Evolutionary conservation across 92 coral and sea anemone species (phyloP).

Genomic region (Virgularia gustaviana): DNA sequence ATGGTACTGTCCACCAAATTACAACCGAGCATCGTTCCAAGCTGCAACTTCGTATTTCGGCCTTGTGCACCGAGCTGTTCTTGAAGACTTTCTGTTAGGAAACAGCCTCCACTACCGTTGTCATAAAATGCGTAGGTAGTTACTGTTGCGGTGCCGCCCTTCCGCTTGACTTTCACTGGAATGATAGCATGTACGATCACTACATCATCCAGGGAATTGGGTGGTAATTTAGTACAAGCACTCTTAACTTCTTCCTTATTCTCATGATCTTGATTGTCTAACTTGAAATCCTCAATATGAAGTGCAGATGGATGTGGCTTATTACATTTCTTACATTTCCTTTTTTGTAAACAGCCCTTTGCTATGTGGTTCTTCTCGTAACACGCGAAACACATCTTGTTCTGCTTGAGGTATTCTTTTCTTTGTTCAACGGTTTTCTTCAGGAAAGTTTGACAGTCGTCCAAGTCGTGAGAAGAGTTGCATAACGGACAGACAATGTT

Average conservation of each 20-base stretch:
- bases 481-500: slow-evolving; percentile 40
- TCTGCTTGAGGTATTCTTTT: slow-evolving; percentile 48
- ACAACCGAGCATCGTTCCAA: slow-evolving; percentile 38
- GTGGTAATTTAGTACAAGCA: slow-evolving; percentile 31
- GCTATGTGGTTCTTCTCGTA: slow-evolving; percentile 47
- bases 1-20: slow-evolving; percentile 43
- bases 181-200: slow-evolving; percentile 55
- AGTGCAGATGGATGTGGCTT: slow-evolving; percentile 60
- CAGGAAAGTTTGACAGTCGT: slow-evolving; percentile 42
- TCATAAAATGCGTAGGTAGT: slow-evolving; percentile 67
- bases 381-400: slow-evolving; percentile 55
- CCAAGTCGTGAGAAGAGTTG: slow-evolving; percentile 48
- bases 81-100: slow-evolving; percentile 46
- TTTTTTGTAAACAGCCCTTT: slow-evolving; percentile 50
- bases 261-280: slow-evolving; percentile 16
- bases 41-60: slow-evolving; percentile 15
- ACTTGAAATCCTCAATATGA: slow-evolving; percentile 34
- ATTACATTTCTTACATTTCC: slow-evolving; percentile 54
- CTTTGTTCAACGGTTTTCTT: slow-evolving; percentile 44
- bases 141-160: slow-evolving; percentile 32
- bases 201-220: slow-evolving; percentile 26
- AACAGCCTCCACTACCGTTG: slow-evolving; percentile 61
- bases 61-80: slow-evolving; percentile 41
- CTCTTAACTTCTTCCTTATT: slow-evolving; percentile 1
- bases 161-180: slow-evolving; percentile 52